Conservation (phyloP, 1,140 invertebrate species). For the Drosophila rufa region DNA sequence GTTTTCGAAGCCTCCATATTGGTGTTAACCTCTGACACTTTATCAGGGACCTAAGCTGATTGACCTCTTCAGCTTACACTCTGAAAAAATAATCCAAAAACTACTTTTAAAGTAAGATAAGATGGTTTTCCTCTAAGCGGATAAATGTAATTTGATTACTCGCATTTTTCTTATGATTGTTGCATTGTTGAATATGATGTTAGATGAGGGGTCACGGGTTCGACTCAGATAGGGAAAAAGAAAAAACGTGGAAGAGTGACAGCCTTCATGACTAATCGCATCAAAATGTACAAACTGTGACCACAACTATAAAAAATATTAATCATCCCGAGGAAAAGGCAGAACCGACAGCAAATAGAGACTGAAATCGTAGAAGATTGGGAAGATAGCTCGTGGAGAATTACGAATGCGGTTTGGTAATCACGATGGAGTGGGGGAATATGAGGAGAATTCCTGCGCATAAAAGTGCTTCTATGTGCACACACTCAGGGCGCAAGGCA, state of each 20-base stretch:
- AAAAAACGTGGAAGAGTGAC: slow-evolving; percentile 14
- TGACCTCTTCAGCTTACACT: background rate
- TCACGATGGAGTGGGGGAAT: slow-evolving; percentile 10
- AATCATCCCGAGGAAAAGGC: slow-evolving; percentile 32
- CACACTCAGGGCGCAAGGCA: slow-evolving; percentile 28
- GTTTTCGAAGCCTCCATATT: background rate
- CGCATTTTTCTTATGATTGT: background rate
- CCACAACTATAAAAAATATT: slow-evolving; percentile 32
- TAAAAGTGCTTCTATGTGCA: slow-evolving; percentile 36
- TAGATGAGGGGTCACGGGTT: background rate
- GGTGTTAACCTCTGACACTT: slow-evolving; percentile 18
- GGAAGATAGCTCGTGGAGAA: slow-evolving; percentile 50
- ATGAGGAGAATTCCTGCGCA: slow-evolving; percentile 60
- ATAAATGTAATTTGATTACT: slow-evolving; percentile 8
- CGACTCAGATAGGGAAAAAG: background rate
- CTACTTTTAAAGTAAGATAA: background rate
- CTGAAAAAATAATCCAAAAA: background rate
- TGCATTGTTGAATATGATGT: background rate
- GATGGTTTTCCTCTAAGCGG: background rate
- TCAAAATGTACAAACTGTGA: slow-evolving; percentile 50
- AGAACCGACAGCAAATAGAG: slow-evolving; percentile 13
- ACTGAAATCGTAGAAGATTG: slow-evolving; percentile 48
- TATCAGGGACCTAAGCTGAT: background rate
- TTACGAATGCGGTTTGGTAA: slow-evolving; percentile 61
- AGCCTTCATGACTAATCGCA: slow-evolving; percentile 64